Evolutionary conservation across 2,113 vertebrate species (phyloP), one percentile per base, ranked within the genome.

Genomic region (Sigmodon hispidus): DNA sequence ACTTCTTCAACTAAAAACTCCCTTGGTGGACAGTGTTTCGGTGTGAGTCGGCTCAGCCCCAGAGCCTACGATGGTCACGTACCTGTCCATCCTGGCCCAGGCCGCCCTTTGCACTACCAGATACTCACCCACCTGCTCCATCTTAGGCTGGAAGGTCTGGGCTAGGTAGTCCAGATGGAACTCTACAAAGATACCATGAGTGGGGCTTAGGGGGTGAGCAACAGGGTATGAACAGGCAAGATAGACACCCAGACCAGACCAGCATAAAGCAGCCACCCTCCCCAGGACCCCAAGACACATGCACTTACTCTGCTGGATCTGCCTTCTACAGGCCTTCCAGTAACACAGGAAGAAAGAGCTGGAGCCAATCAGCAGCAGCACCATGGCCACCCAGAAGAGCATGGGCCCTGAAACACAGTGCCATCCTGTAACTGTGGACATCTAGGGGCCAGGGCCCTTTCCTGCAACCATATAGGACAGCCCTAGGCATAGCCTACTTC

Each of bases 221-320:
- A 29, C 45, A 19, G 57, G 59, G 61, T 29, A 43, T 13, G 55
- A 69, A 3, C 31, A 5, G 65, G 72, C 7, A 63, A 31, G 57
- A 57, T 34, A 59, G 69, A 45, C 40, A 7, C n/a, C 52, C 22
- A 0, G 15, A 34, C 84, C 73, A 6, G 55, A 22, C 34, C 0
- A 2, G 40, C 34, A 7, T 48, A 24, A 34, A 26, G 65, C 36
- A 0, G 7, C 87, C 75, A 5, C 36, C 91, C 21, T 5, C 10
- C 59, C 84, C 87, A 5, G 4, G 24, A 67, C 43, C 94, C 95
- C 13, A 0, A 9, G n/a, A 0, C 50, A 3, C 24, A 5, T 6
- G 26, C 65, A 97, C 97, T 97, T 77, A 98, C 97, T 98, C 81
- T 95, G 97, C 26, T 7, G 76, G 50, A 98, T 65, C 61, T 77